Conservation (phyloP, 2,888 invertebrate genomes). For the Athrips mouffetella region DNA sequence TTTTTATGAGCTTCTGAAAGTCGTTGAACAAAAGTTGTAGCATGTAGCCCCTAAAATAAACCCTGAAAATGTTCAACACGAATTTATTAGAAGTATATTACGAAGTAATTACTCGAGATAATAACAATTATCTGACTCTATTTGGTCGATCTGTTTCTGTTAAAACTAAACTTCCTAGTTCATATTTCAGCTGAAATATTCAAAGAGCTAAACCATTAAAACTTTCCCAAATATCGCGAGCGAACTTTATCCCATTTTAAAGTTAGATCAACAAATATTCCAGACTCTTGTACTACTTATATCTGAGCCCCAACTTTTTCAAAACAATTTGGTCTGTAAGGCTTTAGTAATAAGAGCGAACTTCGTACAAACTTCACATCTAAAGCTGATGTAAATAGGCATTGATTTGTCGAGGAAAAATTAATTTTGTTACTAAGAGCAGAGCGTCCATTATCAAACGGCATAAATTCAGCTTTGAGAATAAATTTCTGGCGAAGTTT, state of each 20-base stretch:
- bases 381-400: slow-evolving; percentile 9
- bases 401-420: slow-evolving; percentile 23
- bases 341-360: background rate
- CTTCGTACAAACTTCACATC: background rate
- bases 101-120: no score
- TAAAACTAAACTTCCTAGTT: background rate
- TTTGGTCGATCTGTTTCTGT: no score
- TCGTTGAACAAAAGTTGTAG: no score
- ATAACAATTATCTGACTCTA: no score
- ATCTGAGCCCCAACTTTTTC: background rate
- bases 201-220: slow-evolving; percentile 10
- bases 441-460: slow-evolving; percentile 35
- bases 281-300: slow-evolving; percentile 6
- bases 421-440: slow-evolving; percentile 25
- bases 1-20: no score
- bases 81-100: no score
- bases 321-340: slow-evolving; percentile 22
- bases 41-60: no score
- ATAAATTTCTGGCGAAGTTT: slow-evolving; percentile 42
- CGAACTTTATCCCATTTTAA: slow-evolving; percentile 17
- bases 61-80: no score
- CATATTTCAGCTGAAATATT: slow-evolving; percentile 3
- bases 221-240: slow-evolving; percentile 14
- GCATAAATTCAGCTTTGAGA: slow-evolving; percentile 25
- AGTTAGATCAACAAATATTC: slow-evolving; percentile 16